A percentile compares a stretch with the other conserved stretches of the same genome.
These are phyloP conservation scores for Hofmannophila pseudospretella DNA, from an alignment of 2,888 invertebrate genomes.

Conservation along the genomic window DNA sequence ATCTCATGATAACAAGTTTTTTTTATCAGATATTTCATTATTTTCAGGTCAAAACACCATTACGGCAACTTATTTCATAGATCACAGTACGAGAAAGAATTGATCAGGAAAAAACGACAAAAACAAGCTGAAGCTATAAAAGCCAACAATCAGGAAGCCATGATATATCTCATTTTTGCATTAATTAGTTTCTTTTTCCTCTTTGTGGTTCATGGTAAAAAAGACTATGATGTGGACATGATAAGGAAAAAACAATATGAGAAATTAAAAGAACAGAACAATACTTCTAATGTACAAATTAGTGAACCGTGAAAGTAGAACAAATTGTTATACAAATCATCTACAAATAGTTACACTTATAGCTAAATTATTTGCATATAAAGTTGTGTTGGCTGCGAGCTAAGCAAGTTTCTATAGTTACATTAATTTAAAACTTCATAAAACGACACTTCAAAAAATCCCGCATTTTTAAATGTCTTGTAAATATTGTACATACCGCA, in stretches of 20 bases:
- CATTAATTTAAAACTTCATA: too few species aligned
- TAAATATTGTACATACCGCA: constrained; percentile 45
- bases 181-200: constrained; percentile 34
- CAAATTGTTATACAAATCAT: too few species aligned
- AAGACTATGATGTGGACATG: constrained; percentile 43
- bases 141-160: constrained; percentile 37
- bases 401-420: too few species aligned
- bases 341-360: too few species aligned
- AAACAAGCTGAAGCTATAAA: constrained; percentile 22
- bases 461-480: too few species aligned
- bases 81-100: constrained; percentile 39
- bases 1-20: too few species aligned
- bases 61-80: constrained; percentile 62
- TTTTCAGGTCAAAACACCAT: constrained; percentile 69
- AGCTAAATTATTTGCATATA: too few species aligned
- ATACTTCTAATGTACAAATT: too few species aligned
- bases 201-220: constrained; percentile 36
- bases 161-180: constrained; percentile 35
- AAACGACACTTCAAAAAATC: too few species aligned
- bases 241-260: constrained; percentile 2
- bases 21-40: background rate
- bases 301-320: too few species aligned
- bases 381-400: too few species aligned
- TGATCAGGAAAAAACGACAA: constrained; percentile 24
- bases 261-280: too few species aligned